Base-by-base conservation (phyloP, 1,140 invertebrate species). In the Mactra quadrangularis region DNA sequence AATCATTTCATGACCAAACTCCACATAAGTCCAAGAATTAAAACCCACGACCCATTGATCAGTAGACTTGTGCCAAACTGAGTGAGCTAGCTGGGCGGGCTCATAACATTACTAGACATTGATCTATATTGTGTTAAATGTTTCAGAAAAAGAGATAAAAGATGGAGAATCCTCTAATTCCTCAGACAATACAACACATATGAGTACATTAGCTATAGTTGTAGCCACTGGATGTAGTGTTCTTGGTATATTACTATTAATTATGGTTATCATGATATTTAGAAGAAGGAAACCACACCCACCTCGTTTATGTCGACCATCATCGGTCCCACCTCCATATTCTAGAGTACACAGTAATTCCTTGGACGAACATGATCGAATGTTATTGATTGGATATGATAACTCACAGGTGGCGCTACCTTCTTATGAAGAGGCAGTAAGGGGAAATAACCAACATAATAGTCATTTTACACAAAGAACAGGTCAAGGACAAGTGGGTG, bases 181-280 rank as follows among this genome's bases (percentile, higher is more conserved):
- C 3, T 22, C 47, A 2, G 38, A 29, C 25, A 52, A 27, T 55
- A 50, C n/a, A 27, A 31, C 53, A 35, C 84, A 87, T 45, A 87
- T 88, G 79, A 86, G 86, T 71, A 87, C 90, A n/a, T 57, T 92
- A 31, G 90, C 91, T 19, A 89, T 92, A 74, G 91, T 92, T 41
- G 86, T 92, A 25, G 90, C 90, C 7, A 91, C 91, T 19, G 90
- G 90, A 31, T 92, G 91, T 59, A 90, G 89, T 79, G 91, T 92
- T 17, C 85, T 92, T 29, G 91, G 91, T n/a, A 82, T 92, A 1
- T 76, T 92, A 3, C 78, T 92, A n/a, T 70, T 91, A 0, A 87
- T 91, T 9, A 90, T 92, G 90, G 88, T 91, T 6, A 85, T 91
- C 25, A 88, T 92, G 45, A 85, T 90, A 9, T 86, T 91, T 27